Conservation (phyloP, 2,888 invertebrate genomes). For the Coleophora flavipennella region DNA sequence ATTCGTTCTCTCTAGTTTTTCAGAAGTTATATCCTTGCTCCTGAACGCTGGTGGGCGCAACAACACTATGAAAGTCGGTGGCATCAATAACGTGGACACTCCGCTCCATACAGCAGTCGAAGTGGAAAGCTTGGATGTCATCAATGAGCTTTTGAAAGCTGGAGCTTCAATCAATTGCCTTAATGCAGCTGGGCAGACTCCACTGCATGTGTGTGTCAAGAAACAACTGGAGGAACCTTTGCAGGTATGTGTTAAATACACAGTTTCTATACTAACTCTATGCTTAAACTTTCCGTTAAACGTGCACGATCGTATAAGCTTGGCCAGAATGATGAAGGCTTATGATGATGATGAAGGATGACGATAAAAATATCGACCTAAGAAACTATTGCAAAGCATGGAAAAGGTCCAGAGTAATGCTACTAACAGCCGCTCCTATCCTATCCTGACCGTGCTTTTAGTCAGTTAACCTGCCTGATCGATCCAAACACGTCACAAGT, state of each 20-base stretch:
- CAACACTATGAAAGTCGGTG: conserved; percentile 29
- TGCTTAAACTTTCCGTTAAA: no score
- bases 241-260: conserved; percentile 27
- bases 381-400: no score
- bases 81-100: conserved; percentile 37
- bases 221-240: conserved; percentile 52
- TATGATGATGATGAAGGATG: no score
- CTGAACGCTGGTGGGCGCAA: conserved; percentile 27
- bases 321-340: no score
- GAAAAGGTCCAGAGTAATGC: no score
- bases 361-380: no score
- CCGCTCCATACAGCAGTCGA: conserved; percentile 69
- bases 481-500: no score
- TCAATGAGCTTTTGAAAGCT: conserved; percentile 48
- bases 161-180: conserved; percentile 51
- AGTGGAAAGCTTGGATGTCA: conserved; percentile 49
- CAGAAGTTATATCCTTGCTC: conserved; percentile 29
- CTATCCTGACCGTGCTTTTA: no score
- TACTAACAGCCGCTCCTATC: no score
- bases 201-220: conserved; percentile 65
- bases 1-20: conserved; percentile 22
- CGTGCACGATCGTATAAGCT: no score
- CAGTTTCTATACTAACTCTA: no score
- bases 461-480: no score
- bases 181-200: conserved; percentile 57